Evolutionary conservation across 2,888 invertebrate genomes (phyloP).

Genomic region (Xestia ashworthii): DNA sequence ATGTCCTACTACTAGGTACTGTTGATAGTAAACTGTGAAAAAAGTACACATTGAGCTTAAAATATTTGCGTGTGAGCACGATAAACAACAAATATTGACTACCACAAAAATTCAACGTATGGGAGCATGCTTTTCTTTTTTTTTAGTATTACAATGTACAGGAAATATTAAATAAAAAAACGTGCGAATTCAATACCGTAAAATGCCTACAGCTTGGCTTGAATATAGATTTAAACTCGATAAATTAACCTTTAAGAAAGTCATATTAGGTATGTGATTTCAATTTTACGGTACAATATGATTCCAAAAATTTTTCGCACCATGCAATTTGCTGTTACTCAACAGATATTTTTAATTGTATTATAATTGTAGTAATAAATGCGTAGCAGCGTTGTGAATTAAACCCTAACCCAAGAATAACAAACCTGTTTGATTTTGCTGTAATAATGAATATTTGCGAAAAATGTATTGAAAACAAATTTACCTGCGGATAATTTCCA

Average conservation of each 20-base stretch:
- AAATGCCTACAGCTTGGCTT: too few relatives aligned
- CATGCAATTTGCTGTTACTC: background rate
- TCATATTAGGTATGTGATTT: background rate
- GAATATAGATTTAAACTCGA: too few relatives aligned
- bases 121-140: conserved; percentile 1
- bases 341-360: background rate
- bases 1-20: conserved; percentile 57
- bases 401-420: background rate
- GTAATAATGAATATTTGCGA: background rate
- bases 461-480: background rate
- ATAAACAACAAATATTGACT: background rate
- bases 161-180: background rate
- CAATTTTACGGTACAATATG: background rate
- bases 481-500: background rate
- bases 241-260: background rate
- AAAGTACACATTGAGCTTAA: conserved; percentile 51
- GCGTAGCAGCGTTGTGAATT: background rate
- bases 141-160: background rate
- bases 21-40: conserved; percentile 30
- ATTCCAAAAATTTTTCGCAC: too few relatives aligned
- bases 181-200: background rate
- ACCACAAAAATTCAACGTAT: background rate
- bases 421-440: background rate
- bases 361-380: background rate
- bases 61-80: conserved; percentile 26